Percentiles rank a stretch among this genome's conserved stretches.
phyloP scores from a whole-genome alignment of 2,113 vertebrate species.

The Micromys minutus region DNA sequence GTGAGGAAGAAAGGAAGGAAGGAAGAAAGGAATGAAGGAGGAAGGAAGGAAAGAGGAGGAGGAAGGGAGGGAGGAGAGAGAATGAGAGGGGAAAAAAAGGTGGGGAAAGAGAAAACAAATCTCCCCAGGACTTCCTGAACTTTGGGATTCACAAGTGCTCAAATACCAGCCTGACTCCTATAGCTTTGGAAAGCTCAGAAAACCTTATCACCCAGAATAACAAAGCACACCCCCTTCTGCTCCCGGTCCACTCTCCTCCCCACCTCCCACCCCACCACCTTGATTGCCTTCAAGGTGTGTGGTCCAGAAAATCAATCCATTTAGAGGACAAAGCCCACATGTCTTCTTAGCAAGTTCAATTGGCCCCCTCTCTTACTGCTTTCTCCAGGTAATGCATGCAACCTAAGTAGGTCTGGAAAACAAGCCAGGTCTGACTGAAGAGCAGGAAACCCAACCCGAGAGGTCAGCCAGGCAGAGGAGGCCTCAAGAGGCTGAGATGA shows the following conservation, averaged over 20 bases:
- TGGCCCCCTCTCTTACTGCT: slow-evolving; percentile 61
- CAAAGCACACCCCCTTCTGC: slow-evolving; percentile 17
- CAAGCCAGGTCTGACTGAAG: slow-evolving; percentile 70
- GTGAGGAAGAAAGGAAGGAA: not conserved
- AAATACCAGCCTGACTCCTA: slow-evolving; percentile 61
- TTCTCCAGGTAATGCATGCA: slow-evolving; percentile 73
- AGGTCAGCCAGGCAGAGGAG: not conserved
- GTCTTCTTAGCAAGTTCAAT: slow-evolving; percentile 58
- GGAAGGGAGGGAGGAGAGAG: not conserved
- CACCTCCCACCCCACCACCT: not conserved
- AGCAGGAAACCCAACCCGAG: slow-evolving; percentile 15
- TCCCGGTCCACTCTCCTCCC: not conserved
- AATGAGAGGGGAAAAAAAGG: not conserved
- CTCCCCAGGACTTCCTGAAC: slow-evolving; percentile 61
- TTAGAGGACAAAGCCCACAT: slow-evolving; percentile 72
- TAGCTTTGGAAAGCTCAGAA: slow-evolving; percentile 62
- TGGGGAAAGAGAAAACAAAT: not conserved
- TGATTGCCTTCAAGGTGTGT: slow-evolving; percentile 74
- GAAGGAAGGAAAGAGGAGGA: not conserved
- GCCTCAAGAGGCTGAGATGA: not conserved
- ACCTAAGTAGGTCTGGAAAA: slow-evolving; percentile 79
- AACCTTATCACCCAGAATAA: slow-evolving; percentile 60
- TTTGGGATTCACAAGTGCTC: slow-evolving; percentile 68
- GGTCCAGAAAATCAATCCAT: slow-evolving; percentile 75
- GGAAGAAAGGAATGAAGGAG: not conserved